Evolutionary conservation across 2,113 vertebrate genomes (phyloP).

Genomic region (Mobula birostris): DNA sequence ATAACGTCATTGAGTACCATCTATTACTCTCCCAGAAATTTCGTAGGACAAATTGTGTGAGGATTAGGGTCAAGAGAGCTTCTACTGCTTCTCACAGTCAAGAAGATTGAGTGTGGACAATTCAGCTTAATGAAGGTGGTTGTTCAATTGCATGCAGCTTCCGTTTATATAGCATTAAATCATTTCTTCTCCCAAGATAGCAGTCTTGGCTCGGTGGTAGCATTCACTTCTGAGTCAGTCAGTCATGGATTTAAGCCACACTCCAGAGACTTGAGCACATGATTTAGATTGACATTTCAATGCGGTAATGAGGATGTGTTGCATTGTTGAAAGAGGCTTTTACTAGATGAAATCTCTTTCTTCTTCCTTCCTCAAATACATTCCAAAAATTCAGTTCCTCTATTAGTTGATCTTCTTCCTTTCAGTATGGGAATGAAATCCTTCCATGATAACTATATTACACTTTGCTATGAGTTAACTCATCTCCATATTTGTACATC

Average conservation of each 20-base stretch:
- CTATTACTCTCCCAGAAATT: neutral
- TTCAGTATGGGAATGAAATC: neutral
- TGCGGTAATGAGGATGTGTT: neutral
- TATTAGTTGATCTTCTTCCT: neutral
- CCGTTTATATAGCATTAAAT: neutral
- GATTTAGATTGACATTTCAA: neutral
- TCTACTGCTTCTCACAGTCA: neutral
- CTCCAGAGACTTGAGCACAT: neutral
- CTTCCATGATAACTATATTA: neutral
- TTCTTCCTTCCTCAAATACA: neutral
- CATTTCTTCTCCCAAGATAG: neutral
- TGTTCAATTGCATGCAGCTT: neutral
- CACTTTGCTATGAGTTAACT: neutral
- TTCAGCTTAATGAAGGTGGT: neutral
- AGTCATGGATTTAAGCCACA: neutral
- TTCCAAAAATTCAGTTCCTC: conserved; percentile 6
- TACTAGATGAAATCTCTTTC: too few species aligned
- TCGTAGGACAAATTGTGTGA: neutral
- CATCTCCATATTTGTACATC: neutral
- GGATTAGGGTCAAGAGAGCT: neutral
- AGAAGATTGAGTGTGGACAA: neutral
- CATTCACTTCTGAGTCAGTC: neutral
- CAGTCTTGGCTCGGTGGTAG: conserved; percentile 1
- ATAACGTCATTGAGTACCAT: neutral
- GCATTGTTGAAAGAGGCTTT: neutral